A percentile compares a stretch with the other conserved stretches of the same genome.
Evolutionary conservation across 2,888 invertebrate genomes (phyloP).

Genomic region (Autographa gamma): DNA sequence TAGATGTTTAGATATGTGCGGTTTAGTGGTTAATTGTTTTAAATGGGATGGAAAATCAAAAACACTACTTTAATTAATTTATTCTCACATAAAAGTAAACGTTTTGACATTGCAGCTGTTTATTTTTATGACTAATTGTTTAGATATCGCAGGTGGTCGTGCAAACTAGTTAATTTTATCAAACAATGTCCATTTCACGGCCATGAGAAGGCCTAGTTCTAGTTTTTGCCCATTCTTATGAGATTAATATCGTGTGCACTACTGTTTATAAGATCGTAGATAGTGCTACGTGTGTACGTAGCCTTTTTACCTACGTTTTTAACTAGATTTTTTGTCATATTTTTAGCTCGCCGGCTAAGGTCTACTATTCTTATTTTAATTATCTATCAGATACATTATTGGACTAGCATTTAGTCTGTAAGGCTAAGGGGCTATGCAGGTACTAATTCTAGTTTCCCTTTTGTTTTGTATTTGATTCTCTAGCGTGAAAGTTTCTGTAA

Average conservation of each 20-base stretch:
- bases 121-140: conserved; percentile 50
- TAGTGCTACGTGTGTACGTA: conserved; percentile 27
- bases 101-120: conserved; percentile 34
- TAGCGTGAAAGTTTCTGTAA: not conserved
- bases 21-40: not conserved
- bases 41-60: not conserved
- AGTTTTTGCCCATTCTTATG: conserved; percentile 53
- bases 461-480: not conserved
- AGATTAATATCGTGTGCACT: conserved; percentile 50
- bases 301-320: too few species aligned
- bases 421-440: not conserved
- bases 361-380: too few species aligned
- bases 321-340: not conserved
- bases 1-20: too few species aligned
- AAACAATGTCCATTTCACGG: conserved; percentile 64
- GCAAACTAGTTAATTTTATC: conserved; percentile 17
- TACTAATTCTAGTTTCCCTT: not conserved
- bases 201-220: conserved; percentile 71
- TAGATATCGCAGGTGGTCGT: conserved; percentile 22
- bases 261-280: conserved; percentile 45
- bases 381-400: not conserved
- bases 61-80: not conserved
- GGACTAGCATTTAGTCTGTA: not conserved
- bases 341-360: too few species aligned
- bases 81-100: conserved; percentile 44